Base-by-base conservation (phyloP, 2,113 vertebrate genomes). In the Oncorhynchus keta region DNA sequence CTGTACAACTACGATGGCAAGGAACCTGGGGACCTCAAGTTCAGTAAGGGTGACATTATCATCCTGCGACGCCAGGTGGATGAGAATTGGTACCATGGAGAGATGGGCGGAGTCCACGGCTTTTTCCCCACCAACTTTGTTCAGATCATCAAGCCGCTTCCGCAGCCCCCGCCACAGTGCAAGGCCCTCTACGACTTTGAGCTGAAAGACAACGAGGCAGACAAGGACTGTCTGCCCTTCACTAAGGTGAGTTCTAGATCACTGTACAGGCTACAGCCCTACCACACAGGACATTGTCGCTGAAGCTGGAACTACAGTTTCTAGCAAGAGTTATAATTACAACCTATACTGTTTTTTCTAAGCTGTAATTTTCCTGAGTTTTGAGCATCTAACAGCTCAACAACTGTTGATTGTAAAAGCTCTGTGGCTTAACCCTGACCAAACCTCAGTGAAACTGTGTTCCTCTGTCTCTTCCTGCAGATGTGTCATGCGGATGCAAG, bases 181-280 rank as follows among this genome's bases (percentile, higher is more conserved):
- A 99, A 97, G 91, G 98, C 97, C 82, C 95, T 99, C 84, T 99
- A 99, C 79, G 98, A 99, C 93, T 99, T 99, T 81, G 97, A 99
- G 95, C 95, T 99, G 49, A 99, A 97, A 93, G 98, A 99, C 91
- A 98, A 98, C 88, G 98, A 99, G 94, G 97, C 97, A 0, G 98
- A 99, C 92, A 99, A 99, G 89, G 98, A 99, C 89, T 99, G 98
- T 89, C 95, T 99, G 68, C 97, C 98, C 0, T 99, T 99, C 88
- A 94, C 96, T 80, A 99, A 99, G 97, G 98, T 99, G 83, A 32
- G 26, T 16, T 55, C 2, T 45, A 45, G 39, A 11, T 9, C 0
- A 45, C 39, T 45, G 51, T 55, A 18, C 39, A 45, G 51, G 5
- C 51, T 4, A 55, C 14, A 55, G 51, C 39, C 39, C 39, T 45